A percentile compares a stretch with the other conserved stretches of the same genome.
Conservation (phyloP, 2,113 vertebrate species). For the Spea multiplicata region DNA sequence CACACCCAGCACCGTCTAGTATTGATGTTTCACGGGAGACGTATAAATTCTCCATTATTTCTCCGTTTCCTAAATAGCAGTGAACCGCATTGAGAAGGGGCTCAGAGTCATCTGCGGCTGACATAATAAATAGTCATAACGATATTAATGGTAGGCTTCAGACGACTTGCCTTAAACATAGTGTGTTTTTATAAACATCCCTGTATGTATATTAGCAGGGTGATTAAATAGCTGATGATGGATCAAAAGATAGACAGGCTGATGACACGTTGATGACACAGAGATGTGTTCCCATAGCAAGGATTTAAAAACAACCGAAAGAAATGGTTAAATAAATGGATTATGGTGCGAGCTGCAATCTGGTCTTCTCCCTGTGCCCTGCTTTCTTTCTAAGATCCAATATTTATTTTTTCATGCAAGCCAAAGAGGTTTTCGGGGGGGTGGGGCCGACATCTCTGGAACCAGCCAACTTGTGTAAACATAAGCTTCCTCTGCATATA, state of each 20-base stretch:
- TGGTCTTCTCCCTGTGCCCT: conserved; percentile 10
- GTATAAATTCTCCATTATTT: too few relatives aligned
- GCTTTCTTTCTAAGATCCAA: conserved; percentile 20
- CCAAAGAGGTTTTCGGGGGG: not conserved
- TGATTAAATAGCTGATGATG: not conserved
- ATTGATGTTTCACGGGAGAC: too few relatives aligned
- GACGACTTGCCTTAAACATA: not conserved
- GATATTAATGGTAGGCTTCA: not conserved
- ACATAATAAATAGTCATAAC: not conserved
- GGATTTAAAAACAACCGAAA: conserved; percentile 1
- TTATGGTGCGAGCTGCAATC: conserved; percentile 4
- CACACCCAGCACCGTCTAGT: too few relatives aligned
- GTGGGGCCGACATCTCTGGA: conserved; percentile 29
- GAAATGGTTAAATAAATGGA: conserved; percentile 4
- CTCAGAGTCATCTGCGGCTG: too few relatives aligned
- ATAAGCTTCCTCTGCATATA: conserved; percentile 45
- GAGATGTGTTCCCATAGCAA: not conserved
- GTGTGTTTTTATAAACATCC: not conserved
- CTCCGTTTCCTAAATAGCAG: too few relatives aligned
- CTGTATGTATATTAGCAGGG: not conserved
- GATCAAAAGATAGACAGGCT: not conserved
- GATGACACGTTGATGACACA: conserved; percentile 1
- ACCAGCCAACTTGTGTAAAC: conserved; percentile 45
- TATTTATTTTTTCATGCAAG: conserved; percentile 40
- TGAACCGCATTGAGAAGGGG: too few relatives aligned